These are phyloP conservation scores for Tiaroga cobitis DNA, from an alignment of 2,797 vertebrate species.

Conservation along the genomic window DNA sequence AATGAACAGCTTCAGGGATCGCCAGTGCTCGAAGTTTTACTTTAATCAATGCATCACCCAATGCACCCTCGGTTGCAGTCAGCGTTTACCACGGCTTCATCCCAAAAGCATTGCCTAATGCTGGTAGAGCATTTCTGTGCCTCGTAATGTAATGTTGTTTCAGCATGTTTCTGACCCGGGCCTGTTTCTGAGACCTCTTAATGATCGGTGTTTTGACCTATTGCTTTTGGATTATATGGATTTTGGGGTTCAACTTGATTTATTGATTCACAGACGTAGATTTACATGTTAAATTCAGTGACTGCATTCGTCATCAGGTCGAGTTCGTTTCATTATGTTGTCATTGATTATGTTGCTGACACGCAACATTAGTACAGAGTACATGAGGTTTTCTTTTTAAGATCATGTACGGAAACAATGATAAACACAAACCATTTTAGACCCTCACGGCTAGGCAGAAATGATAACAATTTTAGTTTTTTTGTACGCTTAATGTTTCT, in stretches of 20 bases:
- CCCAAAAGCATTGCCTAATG: not conserved
- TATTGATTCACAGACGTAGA: not conserved
- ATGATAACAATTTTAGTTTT: not conserved
- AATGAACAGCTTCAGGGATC: not conserved
- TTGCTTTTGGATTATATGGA: constrained; percentile 15
- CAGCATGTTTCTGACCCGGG: not conserved
- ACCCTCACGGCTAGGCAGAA: not conserved
- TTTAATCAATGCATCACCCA: not conserved
- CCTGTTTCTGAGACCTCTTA: not conserved
- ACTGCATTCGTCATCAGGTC: not conserved
- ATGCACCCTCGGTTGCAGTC: not conserved
- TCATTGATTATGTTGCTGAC: not conserved
- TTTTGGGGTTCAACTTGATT: not conserved
- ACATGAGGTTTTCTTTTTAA: not conserved
- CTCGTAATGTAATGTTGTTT: not conserved
- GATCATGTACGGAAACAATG: not conserved
- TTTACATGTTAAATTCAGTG: not conserved
- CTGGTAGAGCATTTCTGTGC: not conserved
- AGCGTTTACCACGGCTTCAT: not conserved
- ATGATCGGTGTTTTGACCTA: not conserved
- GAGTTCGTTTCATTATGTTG: not conserved
- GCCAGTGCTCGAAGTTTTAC: not conserved
- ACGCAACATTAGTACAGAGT: not conserved
- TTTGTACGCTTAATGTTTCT: not conserved
- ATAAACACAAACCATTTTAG: not conserved